phyloP scores from a whole-genome alignment of 2,888 invertebrate species.

The Branchipolynoe longqiensis region DNA sequence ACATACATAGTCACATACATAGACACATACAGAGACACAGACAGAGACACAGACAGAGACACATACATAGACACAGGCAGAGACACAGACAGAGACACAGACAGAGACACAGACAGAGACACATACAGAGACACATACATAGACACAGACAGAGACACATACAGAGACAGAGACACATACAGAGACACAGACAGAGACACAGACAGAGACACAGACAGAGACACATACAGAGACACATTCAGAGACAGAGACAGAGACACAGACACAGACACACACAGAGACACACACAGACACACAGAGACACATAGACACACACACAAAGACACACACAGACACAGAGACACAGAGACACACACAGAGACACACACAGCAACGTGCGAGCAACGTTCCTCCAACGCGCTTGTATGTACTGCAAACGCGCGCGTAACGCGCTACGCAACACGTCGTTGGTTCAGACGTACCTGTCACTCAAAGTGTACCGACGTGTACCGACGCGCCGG shows the following conservation, averaged over 20 bases:
- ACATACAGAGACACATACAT: not conserved
- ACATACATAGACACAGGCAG: not conserved
- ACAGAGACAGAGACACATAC: not conserved
- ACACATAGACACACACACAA: not conserved
- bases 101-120: not conserved
- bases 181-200: not conserved
- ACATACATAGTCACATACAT: not conserved
- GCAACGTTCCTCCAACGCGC: too few relatives aligned
- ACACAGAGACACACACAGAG: not conserved
- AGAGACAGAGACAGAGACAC: not conserved
- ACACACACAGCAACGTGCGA: too few relatives aligned
- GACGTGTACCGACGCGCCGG: too few relatives aligned
- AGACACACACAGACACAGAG: not conserved
- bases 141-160: not conserved
- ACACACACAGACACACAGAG: not conserved
- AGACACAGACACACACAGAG: not conserved
- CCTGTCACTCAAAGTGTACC: too few relatives aligned
- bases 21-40: not conserved
- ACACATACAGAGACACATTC: not conserved
- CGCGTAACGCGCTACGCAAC: too few relatives aligned
- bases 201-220: not conserved
- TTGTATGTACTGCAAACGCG: too few relatives aligned
- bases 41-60: not conserved
- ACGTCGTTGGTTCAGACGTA: too few relatives aligned
- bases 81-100: not conserved